Base-by-base conservation (phyloP, 2,888 invertebrate genomes). In the Spisula solida region DNA sequence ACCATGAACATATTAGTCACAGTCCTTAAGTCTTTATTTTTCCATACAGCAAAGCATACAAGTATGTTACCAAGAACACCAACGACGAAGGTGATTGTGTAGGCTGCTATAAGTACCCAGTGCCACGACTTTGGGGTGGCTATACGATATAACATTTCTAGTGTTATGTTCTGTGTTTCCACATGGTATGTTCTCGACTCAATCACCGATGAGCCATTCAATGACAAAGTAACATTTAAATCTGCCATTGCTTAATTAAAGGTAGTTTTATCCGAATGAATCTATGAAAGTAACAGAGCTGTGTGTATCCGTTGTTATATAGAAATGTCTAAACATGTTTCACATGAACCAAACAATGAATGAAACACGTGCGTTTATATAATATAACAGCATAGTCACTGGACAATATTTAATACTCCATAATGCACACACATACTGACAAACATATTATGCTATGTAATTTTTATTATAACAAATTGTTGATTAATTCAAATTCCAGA, bases 1-100 rank as follows among this genome's bases (percentile, higher is more conserved):
- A 98, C 98, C 95, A 99, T 98, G 96, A 99, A 99, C 96, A 98
- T 98, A 97, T 99, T 99, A 87, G 99, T 99, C 66, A 99, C 98
- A 0, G 98, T 99, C 89, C 98, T 97, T 99, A 99, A 99, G 0
- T 98, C 97, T 94, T 98, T 98, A 95, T 99, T 99, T 88, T 98
- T 97, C 95, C 98, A 98, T 48, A 99, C 99, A 0, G 98, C 99
- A 85, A 98, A 97, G 95, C 98, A 98, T 60, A 99, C 99, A 81
- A 99, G 97, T 14, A 79, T 48, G 95, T 99, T 99, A 0, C 99
- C 99, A 55, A 98, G 97, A 55, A 99, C 97, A 0, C 99, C 99
- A 83, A 98, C 97, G 14, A 98, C 96, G 95, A 99, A 98, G 0
- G 98, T 98, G 48, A 98, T 96, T 0, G 97, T 97, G 96, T 98